Conservation (phyloP, 37 sponge, comb jelly and placozoan genomes). For the Oscarella lobularis region DNA sequence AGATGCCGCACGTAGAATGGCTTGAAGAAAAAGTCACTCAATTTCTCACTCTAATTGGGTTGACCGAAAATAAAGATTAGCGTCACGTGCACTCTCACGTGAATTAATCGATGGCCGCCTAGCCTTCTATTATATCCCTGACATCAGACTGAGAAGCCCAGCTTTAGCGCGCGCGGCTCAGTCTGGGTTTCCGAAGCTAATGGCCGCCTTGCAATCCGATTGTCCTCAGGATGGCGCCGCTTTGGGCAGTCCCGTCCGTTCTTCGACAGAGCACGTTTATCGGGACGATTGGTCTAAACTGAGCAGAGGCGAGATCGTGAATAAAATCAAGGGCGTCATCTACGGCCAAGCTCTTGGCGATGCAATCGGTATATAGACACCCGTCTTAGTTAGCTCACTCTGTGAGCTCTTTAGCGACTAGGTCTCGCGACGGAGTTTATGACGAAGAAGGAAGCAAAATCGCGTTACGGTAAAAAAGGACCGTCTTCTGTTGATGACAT, state of each 20-base stretch:
- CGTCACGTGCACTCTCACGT: too few relatives aligned
- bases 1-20: slow-evolving; percentile 59
- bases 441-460: slow-evolving; percentile 23
- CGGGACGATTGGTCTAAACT: slow-evolving; percentile 44
- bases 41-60: slow-evolving; percentile 20
- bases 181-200: too few relatives aligned
- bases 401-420: too few relatives aligned
- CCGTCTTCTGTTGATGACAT: slow-evolving; percentile 44
- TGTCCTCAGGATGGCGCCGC: too few relatives aligned
- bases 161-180: too few relatives aligned
- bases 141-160: too few relatives aligned
- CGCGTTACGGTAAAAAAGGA: slow-evolving; percentile 40
- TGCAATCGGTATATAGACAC: slow-evolving; percentile 55
- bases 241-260: too few relatives aligned
- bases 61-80: too few relatives aligned
- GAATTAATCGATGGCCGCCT: too few relatives aligned
- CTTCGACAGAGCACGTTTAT: slow-evolving; percentile 17
- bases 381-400: too few relatives aligned
- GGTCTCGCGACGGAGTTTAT: slow-evolving; percentile 88
- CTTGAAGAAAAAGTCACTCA: slow-evolving; percentile 51
- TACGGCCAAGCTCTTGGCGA: slow-evolving; percentile 92
- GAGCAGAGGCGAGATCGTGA: slow-evolving; percentile 41
- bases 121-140: too few relatives aligned
- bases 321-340: slow-evolving; percentile 67
- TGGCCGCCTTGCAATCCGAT: too few relatives aligned